A percentile compares a stretch with the other conserved stretches of the same genome.
Evolutionary conservation across 2,113 vertebrate species (phyloP).

Genomic region (Tragelaphus strepsiceros): DNA sequence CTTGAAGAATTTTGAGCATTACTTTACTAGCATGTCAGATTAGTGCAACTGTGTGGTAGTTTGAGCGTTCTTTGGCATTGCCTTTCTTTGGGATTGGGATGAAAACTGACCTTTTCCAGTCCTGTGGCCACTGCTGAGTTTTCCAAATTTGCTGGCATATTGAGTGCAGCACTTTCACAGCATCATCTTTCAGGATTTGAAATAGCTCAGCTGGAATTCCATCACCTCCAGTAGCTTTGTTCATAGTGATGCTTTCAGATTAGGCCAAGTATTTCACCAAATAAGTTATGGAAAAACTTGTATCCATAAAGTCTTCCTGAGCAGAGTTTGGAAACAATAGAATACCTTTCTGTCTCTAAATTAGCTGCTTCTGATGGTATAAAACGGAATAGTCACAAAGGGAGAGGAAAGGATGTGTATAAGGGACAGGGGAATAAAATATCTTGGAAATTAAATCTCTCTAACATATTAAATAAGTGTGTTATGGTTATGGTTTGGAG

Average conservation of each 20-base stretch:
- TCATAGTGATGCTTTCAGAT: not conserved
- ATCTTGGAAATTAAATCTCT: not conserved
- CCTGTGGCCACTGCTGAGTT: too few species aligned
- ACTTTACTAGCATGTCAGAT: too few species aligned
- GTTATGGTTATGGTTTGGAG: not conserved
- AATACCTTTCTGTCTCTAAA: not conserved
- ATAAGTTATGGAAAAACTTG: not conserved
- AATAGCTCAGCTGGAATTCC: too few species aligned
- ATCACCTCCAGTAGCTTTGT: too few species aligned
- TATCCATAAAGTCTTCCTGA: not conserved
- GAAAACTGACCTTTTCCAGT: too few species aligned
- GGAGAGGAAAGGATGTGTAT: not conserved
- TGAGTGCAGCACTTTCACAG: too few species aligned
- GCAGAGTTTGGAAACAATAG: not conserved
- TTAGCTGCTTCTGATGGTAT: not conserved
- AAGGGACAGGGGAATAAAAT: not conserved
- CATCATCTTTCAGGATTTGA: too few species aligned
- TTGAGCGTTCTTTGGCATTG: too few species aligned
- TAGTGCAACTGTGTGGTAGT: too few species aligned
- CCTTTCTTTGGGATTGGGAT: too few species aligned
- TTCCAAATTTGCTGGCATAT: too few species aligned
- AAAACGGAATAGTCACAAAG: not conserved
- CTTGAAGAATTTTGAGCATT: too few species aligned
- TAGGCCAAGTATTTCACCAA: not conserved
- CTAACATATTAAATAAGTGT: not conserved